Evolutionary conservation across 1,140 invertebrate species (phyloP).

Genomic region (Drosophila orosa): DNA sequence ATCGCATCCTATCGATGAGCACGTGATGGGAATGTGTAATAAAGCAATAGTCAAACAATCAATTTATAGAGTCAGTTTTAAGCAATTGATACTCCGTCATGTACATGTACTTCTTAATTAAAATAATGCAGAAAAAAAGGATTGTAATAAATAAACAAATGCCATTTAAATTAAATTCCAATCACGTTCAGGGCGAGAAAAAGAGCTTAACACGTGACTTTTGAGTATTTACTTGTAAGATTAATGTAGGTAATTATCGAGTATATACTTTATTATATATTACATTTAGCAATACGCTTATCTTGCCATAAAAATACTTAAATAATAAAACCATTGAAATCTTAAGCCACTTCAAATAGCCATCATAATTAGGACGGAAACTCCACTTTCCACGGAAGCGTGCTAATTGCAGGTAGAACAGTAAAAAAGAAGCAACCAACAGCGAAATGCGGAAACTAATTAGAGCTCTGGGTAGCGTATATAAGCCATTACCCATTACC

Average conservation of each 20-base stretch:
- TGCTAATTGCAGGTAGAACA: constrained; percentile 34
- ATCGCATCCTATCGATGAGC: constrained; percentile 34
- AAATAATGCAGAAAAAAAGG: background rate
- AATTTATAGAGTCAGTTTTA: constrained; percentile 2
- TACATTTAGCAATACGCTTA: too few species aligned
- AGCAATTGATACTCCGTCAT: constrained; percentile 7
- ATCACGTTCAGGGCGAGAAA: constrained; percentile 14
- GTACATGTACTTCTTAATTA: background rate
- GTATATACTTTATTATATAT: too few species aligned
- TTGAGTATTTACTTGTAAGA: constrained; percentile 7
- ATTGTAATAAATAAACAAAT: background rate
- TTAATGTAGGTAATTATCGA: constrained; percentile 11
- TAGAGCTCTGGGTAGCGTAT: constrained; percentile 10
- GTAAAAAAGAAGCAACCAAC: constrained; percentile 7
- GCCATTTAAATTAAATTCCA: constrained; percentile 12
- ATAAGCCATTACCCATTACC: background rate
- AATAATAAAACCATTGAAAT: constrained; percentile 1
- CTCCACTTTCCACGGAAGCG: constrained; percentile 20
- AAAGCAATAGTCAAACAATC: constrained; percentile 13
- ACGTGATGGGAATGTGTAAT: constrained; percentile 32
- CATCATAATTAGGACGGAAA: constrained; percentile 24
- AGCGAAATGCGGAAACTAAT: constrained; percentile 27
- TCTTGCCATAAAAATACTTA: background rate
- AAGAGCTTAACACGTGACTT: constrained; percentile 23
- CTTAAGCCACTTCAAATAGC: background rate